A percentile compares a stretch with the other conserved stretches of the same genome.
These are phyloP conservation scores for Pandemis heparana DNA, from an alignment of 2,888 invertebrate species.

Conservation along the genomic window DNA sequence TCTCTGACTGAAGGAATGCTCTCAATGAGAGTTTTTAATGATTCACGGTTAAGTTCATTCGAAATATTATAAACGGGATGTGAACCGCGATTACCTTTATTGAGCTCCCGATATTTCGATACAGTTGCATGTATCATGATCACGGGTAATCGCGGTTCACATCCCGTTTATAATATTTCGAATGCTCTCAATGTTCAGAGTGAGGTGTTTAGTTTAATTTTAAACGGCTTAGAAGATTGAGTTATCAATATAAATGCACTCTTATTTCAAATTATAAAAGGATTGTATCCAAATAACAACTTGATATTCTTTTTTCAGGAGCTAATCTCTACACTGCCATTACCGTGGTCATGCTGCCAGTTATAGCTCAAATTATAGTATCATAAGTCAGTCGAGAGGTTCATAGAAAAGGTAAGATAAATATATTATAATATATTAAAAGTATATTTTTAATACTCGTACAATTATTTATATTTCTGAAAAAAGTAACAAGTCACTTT, in stretches of 20 bases:
- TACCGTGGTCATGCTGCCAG: conserved; percentile 61
- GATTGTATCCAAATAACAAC: too few species aligned
- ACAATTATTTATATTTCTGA: background rate
- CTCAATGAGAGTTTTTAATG: too few species aligned
- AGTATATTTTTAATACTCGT: background rate
- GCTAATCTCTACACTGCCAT: conserved; percentile 60
- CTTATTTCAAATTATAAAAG: too few species aligned
- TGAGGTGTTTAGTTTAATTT: background rate
- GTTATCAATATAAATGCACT: background rate
- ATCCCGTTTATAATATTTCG: too few species aligned
- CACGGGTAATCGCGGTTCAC: too few species aligned
- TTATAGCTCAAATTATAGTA: conserved; percentile 62
- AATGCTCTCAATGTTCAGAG: background rate
- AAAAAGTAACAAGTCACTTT: background rate
- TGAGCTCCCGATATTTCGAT: too few species aligned
- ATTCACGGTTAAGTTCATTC: too few species aligned
- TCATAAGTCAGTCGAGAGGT: conserved; percentile 51
- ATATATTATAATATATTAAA: too few species aligned
- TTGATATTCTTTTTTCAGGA: conserved; percentile 61
- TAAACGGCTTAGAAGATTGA: background rate
- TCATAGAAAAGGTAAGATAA: conserved; percentile 40
- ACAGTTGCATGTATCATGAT: too few species aligned
- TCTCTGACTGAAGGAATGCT: background rate
- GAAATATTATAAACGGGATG: too few species aligned
- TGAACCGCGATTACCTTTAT: too few species aligned